These are phyloP conservation scores for Zonotrichia leucophrys DNA, from an alignment of 2,113 vertebrate species.

Conservation along the genomic window DNA sequence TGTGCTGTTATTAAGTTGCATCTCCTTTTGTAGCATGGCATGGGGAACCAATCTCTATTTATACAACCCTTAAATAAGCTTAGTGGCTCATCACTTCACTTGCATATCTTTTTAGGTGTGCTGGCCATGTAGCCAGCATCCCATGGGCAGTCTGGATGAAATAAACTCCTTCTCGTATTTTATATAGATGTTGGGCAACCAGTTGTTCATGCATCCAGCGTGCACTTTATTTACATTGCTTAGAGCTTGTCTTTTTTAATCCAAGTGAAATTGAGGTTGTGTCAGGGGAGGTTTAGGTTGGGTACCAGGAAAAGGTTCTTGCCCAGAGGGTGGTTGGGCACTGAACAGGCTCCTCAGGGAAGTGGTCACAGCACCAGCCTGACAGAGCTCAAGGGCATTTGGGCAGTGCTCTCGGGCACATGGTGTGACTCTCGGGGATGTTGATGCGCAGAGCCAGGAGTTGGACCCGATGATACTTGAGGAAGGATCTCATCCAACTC, in stretches of 20 bases:
- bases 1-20: not conserved
- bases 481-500: not conserved
- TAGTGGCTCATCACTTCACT: not conserved
- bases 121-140: accelerated
- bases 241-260: not conserved
- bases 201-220: accelerated
- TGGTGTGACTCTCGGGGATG: not conserved
- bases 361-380: too few relatives aligned
- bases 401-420: too few relatives aligned
- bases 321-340: not conserved
- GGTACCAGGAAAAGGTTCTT: not conserved
- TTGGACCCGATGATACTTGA: not conserved
- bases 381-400: not conserved
- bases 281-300: not conserved
- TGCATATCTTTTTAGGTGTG: not conserved
- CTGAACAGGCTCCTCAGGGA: not conserved
- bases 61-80: not conserved
- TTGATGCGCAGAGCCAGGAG: not conserved
- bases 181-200: accelerated
- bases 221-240: accelerated
- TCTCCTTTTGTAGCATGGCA: not conserved
- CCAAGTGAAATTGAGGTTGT: not conserved
- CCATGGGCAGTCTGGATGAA: not conserved
- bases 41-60: not conserved
- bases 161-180: not conserved